Percentiles rank a stretch among this genome's conserved stretches.
Conservation (phyloP, 2,888 invertebrate species). For the Gastracanthus pulcherrimus region DNA sequence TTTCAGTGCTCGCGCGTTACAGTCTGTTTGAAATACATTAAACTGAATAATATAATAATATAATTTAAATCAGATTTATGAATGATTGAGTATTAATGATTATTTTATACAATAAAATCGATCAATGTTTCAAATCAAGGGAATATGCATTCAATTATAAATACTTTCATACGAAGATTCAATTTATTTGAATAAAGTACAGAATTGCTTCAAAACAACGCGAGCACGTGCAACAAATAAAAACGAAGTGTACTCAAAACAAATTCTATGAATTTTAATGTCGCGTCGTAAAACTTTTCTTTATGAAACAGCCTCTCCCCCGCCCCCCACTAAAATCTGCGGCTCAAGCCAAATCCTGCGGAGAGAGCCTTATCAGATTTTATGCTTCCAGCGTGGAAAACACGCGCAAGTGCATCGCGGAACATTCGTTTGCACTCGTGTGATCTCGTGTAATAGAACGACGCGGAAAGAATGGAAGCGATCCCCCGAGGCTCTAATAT, state of each 20-base stretch:
- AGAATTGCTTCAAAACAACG: too few species aligned
- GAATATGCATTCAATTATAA: too few species aligned
- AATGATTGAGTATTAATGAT: neutral
- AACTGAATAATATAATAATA: neutral
- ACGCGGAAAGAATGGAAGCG: slow-evolving; percentile 6
- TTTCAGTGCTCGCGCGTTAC: neutral
- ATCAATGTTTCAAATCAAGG: too few species aligned
- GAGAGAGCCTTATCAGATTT: slow-evolving; percentile 30
- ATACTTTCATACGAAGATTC: too few species aligned
- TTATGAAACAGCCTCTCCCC: neutral
- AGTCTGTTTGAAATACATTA: neutral
- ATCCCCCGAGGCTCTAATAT: slow-evolving; percentile 44
- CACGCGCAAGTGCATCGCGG: slow-evolving; percentile 17
- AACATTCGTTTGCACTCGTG: slow-evolving; percentile 34
- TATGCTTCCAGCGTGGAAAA: slow-evolving; percentile 14
- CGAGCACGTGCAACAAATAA: too few species aligned
- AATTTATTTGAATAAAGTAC: too few species aligned
- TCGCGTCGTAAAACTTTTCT: neutral
- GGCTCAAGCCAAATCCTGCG: neutral
- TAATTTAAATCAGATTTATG: neutral
- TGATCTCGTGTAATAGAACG: slow-evolving; percentile 36
- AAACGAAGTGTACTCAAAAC: too few species aligned
- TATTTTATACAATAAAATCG: too few species aligned
- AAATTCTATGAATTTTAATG: neutral
- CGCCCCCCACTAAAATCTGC: neutral